Percentiles rank a stretch among this genome's conserved stretches.
These are phyloP conservation scores for Heliconius ethilla DNA, from an alignment of 2,888 invertebrate species.

Conservation along the genomic window DNA sequence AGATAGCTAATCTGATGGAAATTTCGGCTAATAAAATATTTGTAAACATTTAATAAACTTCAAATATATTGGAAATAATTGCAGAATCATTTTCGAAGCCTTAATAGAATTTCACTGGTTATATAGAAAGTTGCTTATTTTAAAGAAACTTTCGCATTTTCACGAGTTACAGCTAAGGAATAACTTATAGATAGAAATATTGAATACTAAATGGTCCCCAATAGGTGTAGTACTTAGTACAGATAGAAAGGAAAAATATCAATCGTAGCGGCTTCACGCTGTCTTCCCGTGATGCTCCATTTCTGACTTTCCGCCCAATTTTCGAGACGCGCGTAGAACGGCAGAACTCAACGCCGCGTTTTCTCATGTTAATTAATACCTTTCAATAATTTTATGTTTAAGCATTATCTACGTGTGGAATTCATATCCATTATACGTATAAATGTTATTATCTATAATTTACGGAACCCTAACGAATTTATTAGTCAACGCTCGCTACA, in stretches of 20 bases:
- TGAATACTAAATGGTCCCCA: neutral
- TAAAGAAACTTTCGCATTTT: neutral
- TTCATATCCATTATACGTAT: neutral
- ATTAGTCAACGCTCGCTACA: neutral
- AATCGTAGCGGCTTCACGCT: neutral
- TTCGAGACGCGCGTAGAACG: too few species aligned
- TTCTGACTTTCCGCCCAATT: neutral
- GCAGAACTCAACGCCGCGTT: too few species aligned
- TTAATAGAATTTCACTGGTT: too few species aligned
- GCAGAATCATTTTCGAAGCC: neutral
- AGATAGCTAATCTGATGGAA: too few species aligned
- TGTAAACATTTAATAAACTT: too few species aligned
- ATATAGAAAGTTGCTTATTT: neutral
- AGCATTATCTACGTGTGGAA: neutral
- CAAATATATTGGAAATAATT: neutral
- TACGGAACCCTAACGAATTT: slow-evolving; percentile 8
- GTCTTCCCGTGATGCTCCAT: neutral
- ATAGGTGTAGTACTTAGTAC: neutral
- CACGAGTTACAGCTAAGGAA: neutral
- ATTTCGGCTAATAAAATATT: too few species aligned
- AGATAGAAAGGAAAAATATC: neutral
- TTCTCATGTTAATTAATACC: neutral
- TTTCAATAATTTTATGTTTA: neutral
- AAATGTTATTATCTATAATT: too few species aligned
- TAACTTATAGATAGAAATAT: neutral